phyloP scores from a whole-genome alignment of 1,140 invertebrate genomes.

The Drosophila nigrodunni region DNA sequence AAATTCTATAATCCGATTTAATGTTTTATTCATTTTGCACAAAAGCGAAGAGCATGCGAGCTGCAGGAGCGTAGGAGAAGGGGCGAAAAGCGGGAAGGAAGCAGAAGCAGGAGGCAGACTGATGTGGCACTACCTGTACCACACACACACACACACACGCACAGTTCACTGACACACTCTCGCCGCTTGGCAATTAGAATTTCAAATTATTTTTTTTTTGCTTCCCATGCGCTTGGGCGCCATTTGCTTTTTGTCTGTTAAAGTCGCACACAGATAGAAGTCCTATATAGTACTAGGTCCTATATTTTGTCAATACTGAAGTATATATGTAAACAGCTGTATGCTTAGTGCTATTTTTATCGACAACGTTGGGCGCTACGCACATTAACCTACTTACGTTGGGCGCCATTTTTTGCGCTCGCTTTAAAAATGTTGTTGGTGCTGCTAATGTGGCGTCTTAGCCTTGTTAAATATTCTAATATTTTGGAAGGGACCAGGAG shows the following conservation, averaged over 20 bases:
- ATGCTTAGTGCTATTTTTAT: constrained; percentile 60
- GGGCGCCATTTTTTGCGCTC: constrained; percentile 55
- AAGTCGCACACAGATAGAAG: constrained; percentile 38
- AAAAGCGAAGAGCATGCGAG: constrained; percentile 32
- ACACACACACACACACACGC: constrained; percentile 29
- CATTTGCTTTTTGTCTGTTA: constrained; percentile 51
- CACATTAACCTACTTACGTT: constrained; percentile 77
- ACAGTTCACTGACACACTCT: constrained; percentile 41
- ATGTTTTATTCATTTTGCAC: constrained; percentile 79
- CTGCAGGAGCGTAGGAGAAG: neutral
- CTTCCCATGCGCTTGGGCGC: constrained; percentile 38
- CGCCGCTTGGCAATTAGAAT: constrained; percentile 69
- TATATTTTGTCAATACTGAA: constrained; percentile 12
- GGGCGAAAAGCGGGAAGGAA: constrained; percentile 12
- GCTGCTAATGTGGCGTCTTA: constrained; percentile 43
- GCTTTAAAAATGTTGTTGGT: constrained; percentile 5
- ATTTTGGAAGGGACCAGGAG: constrained; percentile 10
- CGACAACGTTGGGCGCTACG: constrained; percentile 60
- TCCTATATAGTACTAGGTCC: neutral
- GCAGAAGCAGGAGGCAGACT: neutral
- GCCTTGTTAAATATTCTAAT: constrained; percentile 81
- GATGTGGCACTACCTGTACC: constrained; percentile 20
- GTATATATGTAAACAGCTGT: constrained; percentile 12
- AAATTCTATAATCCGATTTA: constrained; percentile 82
- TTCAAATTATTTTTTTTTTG: constrained; percentile 60